phyloP scores from a whole-genome alignment of 2,113 vertebrate genomes.

The Microtus oregoni region DNA sequence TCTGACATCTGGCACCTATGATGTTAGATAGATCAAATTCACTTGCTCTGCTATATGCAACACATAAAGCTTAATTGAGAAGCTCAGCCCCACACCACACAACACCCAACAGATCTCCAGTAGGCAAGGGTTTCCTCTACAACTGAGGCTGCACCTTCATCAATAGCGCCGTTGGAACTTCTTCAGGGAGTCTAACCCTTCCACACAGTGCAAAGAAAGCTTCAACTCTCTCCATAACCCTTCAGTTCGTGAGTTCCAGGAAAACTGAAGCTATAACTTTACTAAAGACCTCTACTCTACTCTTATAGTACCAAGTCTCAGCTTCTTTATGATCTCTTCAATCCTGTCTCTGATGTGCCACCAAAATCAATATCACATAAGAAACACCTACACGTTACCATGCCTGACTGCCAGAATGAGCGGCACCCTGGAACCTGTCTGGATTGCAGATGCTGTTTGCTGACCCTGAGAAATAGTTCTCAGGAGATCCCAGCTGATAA shows the following conservation, averaged over 20 bases:
- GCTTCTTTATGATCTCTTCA: not conserved
- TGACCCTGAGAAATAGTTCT: no score
- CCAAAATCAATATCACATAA: not conserved
- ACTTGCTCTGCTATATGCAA: not conserved
- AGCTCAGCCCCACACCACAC: not conserved
- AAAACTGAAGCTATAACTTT: not conserved
- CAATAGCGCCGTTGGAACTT: no score
- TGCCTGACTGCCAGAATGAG: not conserved
- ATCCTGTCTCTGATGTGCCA: not conserved
- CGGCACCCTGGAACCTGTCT: not conserved
- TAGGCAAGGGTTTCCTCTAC: not conserved
- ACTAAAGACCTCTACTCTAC: not conserved
- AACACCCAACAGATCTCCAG: not conserved
- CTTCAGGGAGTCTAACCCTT: not conserved
- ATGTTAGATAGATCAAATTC: not conserved
- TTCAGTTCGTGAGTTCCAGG: not conserved
- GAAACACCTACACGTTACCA: not conserved
- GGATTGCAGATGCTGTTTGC: not conserved
- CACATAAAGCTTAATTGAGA: not conserved
- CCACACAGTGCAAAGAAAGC: not conserved
- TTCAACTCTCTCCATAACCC: not conserved
- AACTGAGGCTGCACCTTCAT: not conserved
- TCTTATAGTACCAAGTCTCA: not conserved
- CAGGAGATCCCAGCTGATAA: no score
- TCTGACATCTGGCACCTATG: not conserved